Base-by-base conservation (phyloP, 1,140 invertebrate species). In the Bombus waltoni region DNA sequence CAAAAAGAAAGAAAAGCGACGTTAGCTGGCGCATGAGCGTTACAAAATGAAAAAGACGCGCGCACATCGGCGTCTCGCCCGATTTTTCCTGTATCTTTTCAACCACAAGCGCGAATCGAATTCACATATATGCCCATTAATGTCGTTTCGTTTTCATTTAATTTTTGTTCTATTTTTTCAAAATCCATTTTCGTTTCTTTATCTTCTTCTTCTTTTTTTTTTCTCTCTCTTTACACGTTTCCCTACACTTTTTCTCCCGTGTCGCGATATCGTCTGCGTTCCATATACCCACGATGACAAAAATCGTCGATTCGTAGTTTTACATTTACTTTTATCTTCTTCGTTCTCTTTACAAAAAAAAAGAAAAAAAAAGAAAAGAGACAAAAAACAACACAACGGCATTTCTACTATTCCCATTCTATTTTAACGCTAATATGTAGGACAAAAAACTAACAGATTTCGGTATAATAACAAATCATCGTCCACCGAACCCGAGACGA, bases 391-490 rank as follows among this genome's bases (percentile, higher is more conserved):
- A 94, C 87, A 93, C 92, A 94, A 94, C 91, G 91, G 88, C 88
- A 92, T 92, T 89, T 92, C 86, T 90, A 92, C 86, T 91, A 92
- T 93, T 93, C 76, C 80, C 81, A 86, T 90, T 91, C 81, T 89
- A 88, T 91, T 93, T 93, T 87, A 93, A 94, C 93, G 89, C 88
- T 94, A 94, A 93, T 93, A 92, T 91, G 90, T 91, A 91, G 89
- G 91, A 93, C 91, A 94, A 94, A 94, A 93, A 94, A 92, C 88
- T 94, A 94, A 95, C 94, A 95, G 93, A 94, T 94, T 94, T 93
- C 90, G 90, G 93, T 90, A 90, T 92, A 92, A 94, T 95, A 94
- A 94, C 94, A 95, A 94, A 92, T 92, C 90, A 87, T 91, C 86
- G 87, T 71, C 22, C 68, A 81, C 73, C 83, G 86, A 80, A 66